A percentile compares a stretch with the other conserved stretches of the same genome.
These are phyloP conservation scores for Pseudopleuronectes americanus DNA, from an alignment of 2,797 vertebrate species.

Conservation along the genomic window DNA sequence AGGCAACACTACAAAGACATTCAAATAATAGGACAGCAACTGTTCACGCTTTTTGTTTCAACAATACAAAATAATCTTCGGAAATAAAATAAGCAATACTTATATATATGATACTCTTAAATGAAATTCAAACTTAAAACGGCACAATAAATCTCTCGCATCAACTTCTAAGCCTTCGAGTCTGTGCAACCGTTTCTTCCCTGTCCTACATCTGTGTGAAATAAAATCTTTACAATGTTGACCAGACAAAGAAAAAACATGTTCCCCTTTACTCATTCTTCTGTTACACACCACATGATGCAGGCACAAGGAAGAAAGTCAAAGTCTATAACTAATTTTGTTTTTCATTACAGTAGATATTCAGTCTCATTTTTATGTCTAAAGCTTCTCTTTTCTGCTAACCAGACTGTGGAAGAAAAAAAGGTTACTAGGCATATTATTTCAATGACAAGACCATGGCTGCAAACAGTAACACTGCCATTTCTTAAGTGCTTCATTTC, in stretches of 20 bases:
- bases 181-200: slow-evolving; percentile 58
- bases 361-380: slow-evolving; percentile 52
- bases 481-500: slow-evolving; percentile 73
- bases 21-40: slow-evolving; percentile 68
- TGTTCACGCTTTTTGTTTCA: slow-evolving; percentile 50
- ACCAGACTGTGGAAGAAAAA: slow-evolving; percentile 55
- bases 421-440: slow-evolving; percentile 60
- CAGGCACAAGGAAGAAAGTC: slow-evolving; percentile 79
- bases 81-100: slow-evolving; percentile 64
- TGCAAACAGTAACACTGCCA: slow-evolving; percentile 68
- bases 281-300: slow-evolving; percentile 63
- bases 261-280: slow-evolving; percentile 53
- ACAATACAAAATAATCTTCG: slow-evolving; percentile 62
- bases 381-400: slow-evolving; percentile 54
- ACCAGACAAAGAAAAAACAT: slow-evolving; percentile 50
- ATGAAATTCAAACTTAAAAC: slow-evolving; percentile 57
- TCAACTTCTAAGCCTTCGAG: slow-evolving; percentile 52
- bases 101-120: slow-evolving; percentile 46
- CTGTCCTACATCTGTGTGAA: slow-evolving; percentile 41
- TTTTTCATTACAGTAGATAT: slow-evolving; percentile 62
- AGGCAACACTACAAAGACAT: slow-evolving; percentile 71
- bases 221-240: slow-evolving; percentile 50
- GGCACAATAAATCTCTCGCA: slow-evolving; percentile 44
- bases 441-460: slow-evolving; percentile 61
- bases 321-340: slow-evolving; percentile 48